Percentiles rank a stretch among this genome's conserved stretches.
phyloP scores from a whole-genome alignment of 1,140 invertebrate species.

The Hermatobates lingyangjiaoensis region DNA sequence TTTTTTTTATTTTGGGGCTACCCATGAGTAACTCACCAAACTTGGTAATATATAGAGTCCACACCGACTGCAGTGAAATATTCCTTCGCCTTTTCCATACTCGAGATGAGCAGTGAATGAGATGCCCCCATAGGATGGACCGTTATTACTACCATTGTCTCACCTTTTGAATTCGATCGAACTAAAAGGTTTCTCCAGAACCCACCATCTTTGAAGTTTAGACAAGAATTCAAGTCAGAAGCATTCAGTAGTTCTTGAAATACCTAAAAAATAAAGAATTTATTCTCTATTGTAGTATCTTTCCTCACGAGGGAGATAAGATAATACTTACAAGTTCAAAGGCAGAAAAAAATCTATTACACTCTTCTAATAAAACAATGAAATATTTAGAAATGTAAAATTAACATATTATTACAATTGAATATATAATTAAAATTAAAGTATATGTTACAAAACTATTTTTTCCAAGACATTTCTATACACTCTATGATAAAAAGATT shows the following conservation, averaged over 20 bases:
- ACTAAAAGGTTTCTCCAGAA: slow-evolving; percentile 30
- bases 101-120: slow-evolving; percentile 21
- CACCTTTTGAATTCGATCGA: slow-evolving; percentile 24
- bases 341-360: background rate
- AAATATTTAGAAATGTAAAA: background rate
- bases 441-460: no score
- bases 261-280: slow-evolving; percentile 18
- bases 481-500: no score
- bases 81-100: slow-evolving; percentile 21
- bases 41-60: slow-evolving; percentile 22
- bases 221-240: slow-evolving; percentile 24
- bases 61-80: slow-evolving; percentile 15
- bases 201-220: slow-evolving; percentile 27
- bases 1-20: no score
- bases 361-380: background rate
- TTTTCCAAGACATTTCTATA: no score
- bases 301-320: background rate
- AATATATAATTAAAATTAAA: no score
- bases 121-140: slow-evolving; percentile 28
- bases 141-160: slow-evolving; percentile 27
- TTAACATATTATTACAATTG: background rate
- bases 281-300: background rate
- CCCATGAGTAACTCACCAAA: slow-evolving; percentile 21
- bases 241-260: slow-evolving; percentile 28
- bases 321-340: background rate